Evolutionary conservation across 1,140 invertebrate species (phyloP), one percentile per base, ranked within the genome.

Genomic region (Marisa cornuarietis): DNA sequence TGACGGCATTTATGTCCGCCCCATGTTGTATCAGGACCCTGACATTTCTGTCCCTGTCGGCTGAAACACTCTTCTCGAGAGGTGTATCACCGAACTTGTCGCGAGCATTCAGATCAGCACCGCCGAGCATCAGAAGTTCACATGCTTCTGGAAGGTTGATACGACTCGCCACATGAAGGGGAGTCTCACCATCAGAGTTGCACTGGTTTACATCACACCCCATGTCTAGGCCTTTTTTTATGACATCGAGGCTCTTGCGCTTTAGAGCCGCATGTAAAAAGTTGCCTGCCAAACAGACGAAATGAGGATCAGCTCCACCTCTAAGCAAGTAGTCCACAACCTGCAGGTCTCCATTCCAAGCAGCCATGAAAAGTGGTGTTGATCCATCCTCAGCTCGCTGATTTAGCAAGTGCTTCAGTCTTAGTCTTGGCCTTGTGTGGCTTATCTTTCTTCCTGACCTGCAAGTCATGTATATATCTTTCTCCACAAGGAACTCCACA

Each of bases 311-410:
- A 8, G 83, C 84, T 5, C 87, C 87, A 61, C 81, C 76, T 20
- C 83, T 79, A n/a, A 87, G 62, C 51, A 88, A 71, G 68, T 82
- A 87, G 63, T 85, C 66, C n/a, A 87, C 85, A 31, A 85, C 63
- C 20, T 86, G 80, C 7, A 85, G 22, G 74, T 87, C 85, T 13
- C 83, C 82, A 51, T 85, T 83, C 69, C 83, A 81, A 11, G 85
- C 83, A 24, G 87, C 85, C 84, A 85, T 88, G 69, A 87, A 85
- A 13, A 89, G 66, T 16, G 87, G 82, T 62, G 85, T 85, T 13
- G 85, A 87, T 0, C 84, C n/a, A n/a, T n/a, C n/a, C n/a, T n/a
- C n/a, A n/a, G n/a, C n/a, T n/a, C n/a, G n/a, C n/a, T n/a, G n/a
- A 63, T 77, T 77, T 76, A 61, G 80, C 51, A 81, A 84, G 71